phyloP scores from a whole-genome alignment of 2,888 invertebrate species.

The Criorhina ranunculi region DNA sequence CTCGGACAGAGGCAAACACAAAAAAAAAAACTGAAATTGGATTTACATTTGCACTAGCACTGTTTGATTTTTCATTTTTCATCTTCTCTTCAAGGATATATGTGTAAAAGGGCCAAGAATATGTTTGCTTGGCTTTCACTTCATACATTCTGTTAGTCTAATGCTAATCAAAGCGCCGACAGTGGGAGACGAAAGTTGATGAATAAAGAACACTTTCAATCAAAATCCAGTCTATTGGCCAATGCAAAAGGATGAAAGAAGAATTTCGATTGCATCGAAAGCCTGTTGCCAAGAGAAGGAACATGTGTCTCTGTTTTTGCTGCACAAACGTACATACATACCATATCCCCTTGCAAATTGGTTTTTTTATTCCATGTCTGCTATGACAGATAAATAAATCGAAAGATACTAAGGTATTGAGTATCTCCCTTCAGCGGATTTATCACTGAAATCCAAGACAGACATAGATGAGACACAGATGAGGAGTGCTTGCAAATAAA shows the following conservation, averaged over 20 bases:
- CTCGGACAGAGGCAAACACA: neutral
- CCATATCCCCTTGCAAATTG: conserved; percentile 45
- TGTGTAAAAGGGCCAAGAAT: neutral
- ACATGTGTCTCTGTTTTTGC: conserved; percentile 26
- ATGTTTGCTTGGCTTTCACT: conserved; percentile 12
- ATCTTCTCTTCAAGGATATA: conserved; percentile 18
- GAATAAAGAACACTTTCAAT: conserved; percentile 39
- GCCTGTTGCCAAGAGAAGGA: conserved; percentile 60
- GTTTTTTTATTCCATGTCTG: conserved; percentile 53
- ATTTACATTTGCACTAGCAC: conserved; percentile 61
- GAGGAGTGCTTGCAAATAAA: conserved; percentile 68
- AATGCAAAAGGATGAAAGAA: conserved; percentile 23
- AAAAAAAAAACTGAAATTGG: conserved; percentile 53
- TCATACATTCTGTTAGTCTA: conserved; percentile 46
- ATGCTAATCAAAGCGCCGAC: conserved; percentile 60
- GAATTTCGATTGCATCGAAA: conserved; percentile 42
- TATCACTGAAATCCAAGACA: conserved; percentile 23
- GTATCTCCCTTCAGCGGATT: conserved; percentile 49
- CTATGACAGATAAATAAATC: conserved; percentile 64
- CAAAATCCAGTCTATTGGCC: conserved; percentile 43
- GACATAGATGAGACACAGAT: conserved; percentile 55
- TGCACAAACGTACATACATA: conserved; percentile 2
- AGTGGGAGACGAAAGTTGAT: conserved; percentile 22
- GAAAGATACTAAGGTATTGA: conserved; percentile 59
- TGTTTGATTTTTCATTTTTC: conserved; percentile 67